Evolutionary conservation across 2,113 vertebrate species (phyloP).

Genomic region (Brachyhypopomus gauderio): DNA sequence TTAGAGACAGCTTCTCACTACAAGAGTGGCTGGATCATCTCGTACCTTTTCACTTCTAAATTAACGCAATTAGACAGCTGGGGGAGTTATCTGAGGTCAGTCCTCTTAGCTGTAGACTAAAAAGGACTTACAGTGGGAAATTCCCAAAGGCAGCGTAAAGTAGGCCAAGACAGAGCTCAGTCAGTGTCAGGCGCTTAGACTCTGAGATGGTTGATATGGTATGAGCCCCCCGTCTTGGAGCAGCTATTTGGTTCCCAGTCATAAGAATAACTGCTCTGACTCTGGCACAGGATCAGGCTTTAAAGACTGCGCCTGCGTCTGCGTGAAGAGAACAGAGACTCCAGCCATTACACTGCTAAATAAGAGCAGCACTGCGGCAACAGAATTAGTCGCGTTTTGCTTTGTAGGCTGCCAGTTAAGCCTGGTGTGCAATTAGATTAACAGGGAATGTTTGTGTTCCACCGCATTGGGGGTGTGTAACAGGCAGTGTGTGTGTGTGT

Average conservation of each 20-base stretch:
- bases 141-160: neutral
- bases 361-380: constrained; percentile 62
- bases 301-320: constrained; percentile 15
- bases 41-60: neutral
- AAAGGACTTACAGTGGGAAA: neutral
- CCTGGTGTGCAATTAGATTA: constrained; percentile 60
- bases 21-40: neutral
- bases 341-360: constrained; percentile 53
- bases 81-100: neutral
- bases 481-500: constrained; percentile 33
- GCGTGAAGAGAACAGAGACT: constrained; percentile 35
- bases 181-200: constrained; percentile 2
- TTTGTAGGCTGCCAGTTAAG: constrained; percentile 59
- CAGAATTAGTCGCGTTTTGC: constrained; percentile 56
- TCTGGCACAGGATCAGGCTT: constrained; percentile 21
- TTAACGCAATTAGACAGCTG: neutral
- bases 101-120: neutral
- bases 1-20: neutral
- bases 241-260: constrained; percentile 9
- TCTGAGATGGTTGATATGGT: constrained; percentile 4
- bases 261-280: neutral
- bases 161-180: constrained; percentile 11
- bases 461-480: constrained; percentile 46
- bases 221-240: constrained; percentile 13
- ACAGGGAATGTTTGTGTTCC: constrained; percentile 56